phyloP scores from a whole-genome alignment of 2,888 invertebrate genomes.

The Latheticus oryzae region DNA sequence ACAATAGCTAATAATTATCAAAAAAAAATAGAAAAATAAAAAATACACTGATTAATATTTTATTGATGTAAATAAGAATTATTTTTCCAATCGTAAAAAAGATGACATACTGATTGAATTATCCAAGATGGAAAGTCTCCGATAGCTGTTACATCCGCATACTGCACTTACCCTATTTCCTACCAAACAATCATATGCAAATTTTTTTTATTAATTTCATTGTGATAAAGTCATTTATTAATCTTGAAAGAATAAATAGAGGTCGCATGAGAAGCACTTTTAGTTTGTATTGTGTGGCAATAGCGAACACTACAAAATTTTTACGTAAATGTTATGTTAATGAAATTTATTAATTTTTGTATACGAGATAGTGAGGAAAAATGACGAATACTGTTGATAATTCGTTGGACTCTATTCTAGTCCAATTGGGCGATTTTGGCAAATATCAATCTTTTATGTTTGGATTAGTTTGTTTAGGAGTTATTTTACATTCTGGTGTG shows the following conservation, averaged over 20 bases:
- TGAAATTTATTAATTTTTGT: conserved; percentile 2
- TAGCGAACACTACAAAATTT: conserved; percentile 2
- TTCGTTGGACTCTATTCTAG: conserved; percentile 68
- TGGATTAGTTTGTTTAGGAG: conserved; percentile 71
- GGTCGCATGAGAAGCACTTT: conserved; percentile 10
- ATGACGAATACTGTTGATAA: conserved; percentile 17
- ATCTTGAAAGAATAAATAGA: conserved; percentile 34
- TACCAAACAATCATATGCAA: too few species aligned
- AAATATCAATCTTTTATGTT: conserved; percentile 73
- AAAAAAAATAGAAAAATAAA: too few species aligned
- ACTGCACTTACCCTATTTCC: too few species aligned
- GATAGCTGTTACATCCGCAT: too few species aligned
- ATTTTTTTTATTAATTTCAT: conserved; percentile 4
- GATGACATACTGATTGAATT: background rate
- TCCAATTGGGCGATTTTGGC: conserved; percentile 74
- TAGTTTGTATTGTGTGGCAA: conserved; percentile 10
- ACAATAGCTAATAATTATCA: too few species aligned
- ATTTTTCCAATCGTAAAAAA: background rate
- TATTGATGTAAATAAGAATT: background rate
- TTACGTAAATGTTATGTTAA: too few species aligned
- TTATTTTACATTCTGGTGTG: conserved; percentile 73
- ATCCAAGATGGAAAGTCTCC: too few species aligned
- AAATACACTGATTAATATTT: too few species aligned
- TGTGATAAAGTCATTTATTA: conserved; percentile 25
- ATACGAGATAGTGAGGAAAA: too few species aligned